Base-by-base conservation (phyloP, 1,140 invertebrate genomes). In the Camponotus pennsylvanicus region DNA sequence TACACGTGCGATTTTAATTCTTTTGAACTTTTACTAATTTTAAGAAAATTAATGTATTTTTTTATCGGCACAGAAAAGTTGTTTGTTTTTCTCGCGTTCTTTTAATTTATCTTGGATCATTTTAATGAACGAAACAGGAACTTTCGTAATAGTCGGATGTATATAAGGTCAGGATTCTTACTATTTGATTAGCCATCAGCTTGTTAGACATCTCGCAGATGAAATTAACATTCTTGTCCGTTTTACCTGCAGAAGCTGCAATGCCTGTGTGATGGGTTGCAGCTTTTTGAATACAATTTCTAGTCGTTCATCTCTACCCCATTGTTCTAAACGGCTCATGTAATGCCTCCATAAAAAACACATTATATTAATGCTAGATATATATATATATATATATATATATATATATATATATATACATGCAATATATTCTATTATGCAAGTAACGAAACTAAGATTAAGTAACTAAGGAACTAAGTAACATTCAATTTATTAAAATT, bases 131-230 rank as follows among this genome's bases (percentile, higher is more conserved):
- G 97, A 96, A 6, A 97, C 96, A 0, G 98, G 97, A 42, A 99
- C 97, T 64, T 91, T 99, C 98, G 93, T 97, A 98, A 64, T 98
- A 98, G 93, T 99, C 98, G 1, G 97, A 98, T 0, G 98, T 99
- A 94, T 99, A 99, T 82, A 98, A 96, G 94, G 98, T 98, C 13
- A 99, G 94, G 80, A 99, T 98, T 95, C 97, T 97, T 42, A 97
- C 96, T 49, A 98, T 97, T 96, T 99, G 98, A 91, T 98, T 97
- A 4, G 97, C 96, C 9, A 97, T 98, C 9, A 99, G 96, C 89
- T 97, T 97, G 59, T 97, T 97, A 93, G 98, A 99, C 97, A 99
- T 98, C 66, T 99, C 98, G 92, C 98, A 99, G 15, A 99, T 97
- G 78, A 97, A 98, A 87, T 97, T 96, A 0, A 99, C 98, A 94